Evolutionary conservation across 2,113 vertebrate genomes (phyloP), one percentile per base, ranked within the genome.

Genomic region (Laticauda colubrina): DNA sequence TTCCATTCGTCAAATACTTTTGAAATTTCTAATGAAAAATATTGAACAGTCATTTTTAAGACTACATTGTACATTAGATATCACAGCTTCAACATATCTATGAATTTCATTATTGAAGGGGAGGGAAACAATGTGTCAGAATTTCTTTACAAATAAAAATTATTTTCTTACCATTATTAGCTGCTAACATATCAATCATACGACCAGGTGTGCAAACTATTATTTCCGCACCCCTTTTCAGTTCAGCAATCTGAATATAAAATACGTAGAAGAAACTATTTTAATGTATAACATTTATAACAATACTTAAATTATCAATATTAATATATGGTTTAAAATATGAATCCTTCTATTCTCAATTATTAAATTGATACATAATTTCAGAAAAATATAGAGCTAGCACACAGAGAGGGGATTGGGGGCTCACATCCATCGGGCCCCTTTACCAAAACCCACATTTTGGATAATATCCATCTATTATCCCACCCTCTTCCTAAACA

Each of bases 141-240:
- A 95, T 92, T 96, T 69, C 43, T 96, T 51, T 95, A 95, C 94
- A 96, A 94, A 94, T 85, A 97, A 96, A 96, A 96, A 92, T 94
- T 57, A 92, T 94, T 93, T 92, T 98, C 99, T 98, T 97, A 99
- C 99, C 99, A 95, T 99, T 99, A 97, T 99, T 99, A 96, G 99
- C 99, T 61, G 98, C 99, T 96, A 99, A 97, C 99, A 99, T 99
- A 97, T 99, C 99, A 96, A 99, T 99, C 99, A 99, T 99, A 96
- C 99, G 98, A 29, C 99, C 99, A 85, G 99, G 99, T 53, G 99
- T 99, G 96, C 99, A 99, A 96, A 99, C 99, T 94, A 99, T 99
- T 97, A 99, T 99, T 97, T 99, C 99, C 89, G 99, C 99, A 97
- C 99, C 99, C 97, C 99, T 98, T 98, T 99, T 99, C 97, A 99